Conservation (phyloP, 2,888 invertebrate species). For the Octonoba sinensis region DNA sequence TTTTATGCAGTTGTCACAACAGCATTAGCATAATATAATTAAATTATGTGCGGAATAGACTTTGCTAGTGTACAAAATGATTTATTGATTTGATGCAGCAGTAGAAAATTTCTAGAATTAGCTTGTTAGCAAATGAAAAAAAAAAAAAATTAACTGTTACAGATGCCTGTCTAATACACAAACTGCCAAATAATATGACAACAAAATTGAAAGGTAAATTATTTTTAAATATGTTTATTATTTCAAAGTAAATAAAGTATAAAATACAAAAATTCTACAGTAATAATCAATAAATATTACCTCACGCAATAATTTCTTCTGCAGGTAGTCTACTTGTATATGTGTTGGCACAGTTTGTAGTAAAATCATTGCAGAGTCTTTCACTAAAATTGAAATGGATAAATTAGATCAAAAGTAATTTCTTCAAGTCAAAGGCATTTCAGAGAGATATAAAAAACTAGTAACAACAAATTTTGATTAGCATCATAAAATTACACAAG, state of each 20-base stretch:
- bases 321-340: conserved; percentile 77
- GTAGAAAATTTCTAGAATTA: too few species aligned
- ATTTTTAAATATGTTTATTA: background rate
- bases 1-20: too few species aligned
- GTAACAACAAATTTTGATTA: background rate
- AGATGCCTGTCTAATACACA: background rate
- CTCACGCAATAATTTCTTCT: conserved; percentile 84
- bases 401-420: background rate
- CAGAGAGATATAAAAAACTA: background rate
- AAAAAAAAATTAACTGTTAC: too few species aligned
- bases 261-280: background rate
- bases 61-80: too few species aligned
- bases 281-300: conserved; percentile 69
- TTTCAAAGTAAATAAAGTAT: background rate
- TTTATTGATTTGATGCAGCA: too few species aligned
- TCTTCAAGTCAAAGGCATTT: too few species aligned
- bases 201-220: background rate
- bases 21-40: too few species aligned
- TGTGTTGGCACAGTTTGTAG: conserved; percentile 99
- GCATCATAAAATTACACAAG: background rate
- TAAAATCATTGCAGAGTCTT: conserved; percentile 93
- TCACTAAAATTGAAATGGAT: conserved; percentile 73
- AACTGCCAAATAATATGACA: background rate
- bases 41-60: too few species aligned
- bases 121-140: too few species aligned